Evolutionary conservation across 1,140 invertebrate species (phyloP).

Genomic region (Euura saliciscinereae): DNA sequence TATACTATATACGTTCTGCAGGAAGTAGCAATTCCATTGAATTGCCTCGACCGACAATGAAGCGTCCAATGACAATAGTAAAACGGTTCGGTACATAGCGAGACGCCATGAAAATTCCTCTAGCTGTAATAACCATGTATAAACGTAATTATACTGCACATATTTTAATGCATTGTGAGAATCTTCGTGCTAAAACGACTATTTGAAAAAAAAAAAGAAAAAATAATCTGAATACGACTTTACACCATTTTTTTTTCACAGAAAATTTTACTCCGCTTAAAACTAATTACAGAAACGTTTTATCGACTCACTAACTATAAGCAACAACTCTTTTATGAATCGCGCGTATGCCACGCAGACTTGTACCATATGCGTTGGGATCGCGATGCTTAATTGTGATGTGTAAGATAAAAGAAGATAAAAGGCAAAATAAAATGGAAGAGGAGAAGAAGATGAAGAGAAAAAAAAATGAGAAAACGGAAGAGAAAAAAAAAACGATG

Average conservation of each 20-base stretch:
- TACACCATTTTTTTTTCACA: too few species aligned
- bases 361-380: neutral
- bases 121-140: too few species aligned
- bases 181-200: too few species aligned
- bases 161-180: too few species aligned
- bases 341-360: neutral
- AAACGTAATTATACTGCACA: too few species aligned
- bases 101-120: too few species aligned
- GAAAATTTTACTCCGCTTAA: too few species aligned
- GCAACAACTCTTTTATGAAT: neutral
- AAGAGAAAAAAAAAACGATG: neutral
- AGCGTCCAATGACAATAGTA: slow-evolving; percentile 4
- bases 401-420: neutral
- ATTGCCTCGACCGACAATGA: slow-evolving; percentile 1
- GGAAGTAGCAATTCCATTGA: slow-evolving; percentile 7
- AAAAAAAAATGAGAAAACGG: neutral
- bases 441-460: neutral
- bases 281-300: too few species aligned
- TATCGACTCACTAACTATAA: too few species aligned
- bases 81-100: neutral
- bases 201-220: too few species aligned
- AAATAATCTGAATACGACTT: too few species aligned
- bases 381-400: neutral
- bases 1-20: neutral
- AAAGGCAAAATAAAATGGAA: neutral